These are phyloP conservation scores for Polia nebulosa DNA, from an alignment of 2,888 invertebrate species.

Conservation along the genomic window DNA sequence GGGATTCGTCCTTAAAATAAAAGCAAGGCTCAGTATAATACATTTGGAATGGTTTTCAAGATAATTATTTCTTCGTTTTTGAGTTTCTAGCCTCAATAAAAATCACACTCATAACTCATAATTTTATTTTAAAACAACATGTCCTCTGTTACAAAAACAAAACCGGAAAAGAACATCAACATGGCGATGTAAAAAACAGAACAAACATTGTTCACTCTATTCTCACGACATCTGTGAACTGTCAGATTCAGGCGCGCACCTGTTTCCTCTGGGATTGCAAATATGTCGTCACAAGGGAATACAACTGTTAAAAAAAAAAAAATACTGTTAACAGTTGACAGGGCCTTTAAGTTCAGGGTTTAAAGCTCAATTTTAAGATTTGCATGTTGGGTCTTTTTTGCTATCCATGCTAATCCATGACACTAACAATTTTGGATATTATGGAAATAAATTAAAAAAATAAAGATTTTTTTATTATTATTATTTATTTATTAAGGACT, in stretches of 20 bases:
- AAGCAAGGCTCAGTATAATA: no score
- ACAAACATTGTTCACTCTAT: conserved; percentile 42
- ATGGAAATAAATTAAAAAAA: no score
- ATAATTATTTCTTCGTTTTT: background rate
- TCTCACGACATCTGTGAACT: conserved; percentile 66
- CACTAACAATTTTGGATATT: no score
- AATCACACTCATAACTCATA: background rate
- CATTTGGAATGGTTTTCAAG: background rate
- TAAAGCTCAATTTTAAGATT: conserved; percentile 21
- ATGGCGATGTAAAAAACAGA: conserved; percentile 24
- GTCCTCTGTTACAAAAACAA: conserved; percentile 33
- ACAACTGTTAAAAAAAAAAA: no score
- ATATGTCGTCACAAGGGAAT: conserved; percentile 48
- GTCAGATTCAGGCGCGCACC: conserved; percentile 59
- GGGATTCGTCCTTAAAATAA: background rate
- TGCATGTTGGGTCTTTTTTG: background rate
- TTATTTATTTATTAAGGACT: no score
- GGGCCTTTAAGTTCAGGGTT: conserved; percentile 10
- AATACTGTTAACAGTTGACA: conserved; percentile 50
- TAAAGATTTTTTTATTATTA: no score
- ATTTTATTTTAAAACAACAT: background rate
- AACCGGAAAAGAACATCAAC: conserved; percentile 31
- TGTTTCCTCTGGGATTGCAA: conserved; percentile 64
- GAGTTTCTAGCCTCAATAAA: background rate
- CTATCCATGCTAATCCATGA: fast-evolving